Evolutionary conservation across 2,113 vertebrate genomes (phyloP).

Genomic region (Pelobates fuscus): DNA sequence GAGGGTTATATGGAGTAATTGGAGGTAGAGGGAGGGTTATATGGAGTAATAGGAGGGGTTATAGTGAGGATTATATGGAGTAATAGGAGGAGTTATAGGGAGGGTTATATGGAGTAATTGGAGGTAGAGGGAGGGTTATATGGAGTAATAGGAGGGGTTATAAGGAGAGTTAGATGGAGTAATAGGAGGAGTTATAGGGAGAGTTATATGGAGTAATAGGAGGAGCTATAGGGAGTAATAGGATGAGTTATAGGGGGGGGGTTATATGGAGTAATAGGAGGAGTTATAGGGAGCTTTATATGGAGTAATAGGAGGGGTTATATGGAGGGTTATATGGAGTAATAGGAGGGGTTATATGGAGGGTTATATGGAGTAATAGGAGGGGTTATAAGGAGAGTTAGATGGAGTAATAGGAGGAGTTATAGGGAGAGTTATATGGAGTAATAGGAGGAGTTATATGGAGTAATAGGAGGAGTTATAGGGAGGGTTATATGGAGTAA

Average conservation of each 20-base stretch:
- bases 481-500: neutral
- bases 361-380: neutral
- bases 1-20: neutral
- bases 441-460: neutral
- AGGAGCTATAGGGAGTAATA: constrained; percentile 2
- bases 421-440: neutral
- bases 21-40: neutral
- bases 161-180: neutral
- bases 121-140: neutral
- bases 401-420: neutral
- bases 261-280: neutral
- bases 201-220: neutral
- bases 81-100: neutral
- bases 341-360: neutral
- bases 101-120: neutral
- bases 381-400: neutral
- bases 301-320: constrained; percentile 2
- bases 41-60: neutral
- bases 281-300: neutral
- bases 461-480: neutral
- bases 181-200: neutral
- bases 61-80: neutral
- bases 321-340: neutral
- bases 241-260: neutral
- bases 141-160: neutral